Evolutionary conservation across 2,797 vertebrate genomes (phyloP).

Genomic region (Pachyuromys duprasi): DNA sequence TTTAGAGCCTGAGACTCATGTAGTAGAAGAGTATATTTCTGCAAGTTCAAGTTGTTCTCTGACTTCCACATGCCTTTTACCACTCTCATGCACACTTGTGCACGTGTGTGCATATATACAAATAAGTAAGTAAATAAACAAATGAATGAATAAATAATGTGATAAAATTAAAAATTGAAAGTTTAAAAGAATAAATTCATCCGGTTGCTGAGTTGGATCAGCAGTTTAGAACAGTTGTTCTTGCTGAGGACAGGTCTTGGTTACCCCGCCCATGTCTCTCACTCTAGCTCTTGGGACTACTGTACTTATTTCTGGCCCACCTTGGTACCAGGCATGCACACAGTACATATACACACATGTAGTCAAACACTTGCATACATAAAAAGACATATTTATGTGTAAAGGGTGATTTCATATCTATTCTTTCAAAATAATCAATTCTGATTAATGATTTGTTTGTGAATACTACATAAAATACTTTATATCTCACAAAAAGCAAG

Average conservation of each 20-base stretch:
- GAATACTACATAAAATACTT: constrained; percentile 2
- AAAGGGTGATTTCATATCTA: not conserved
- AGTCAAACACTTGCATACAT: not conserved
- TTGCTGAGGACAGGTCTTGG: not conserved
- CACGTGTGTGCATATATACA: not conserved
- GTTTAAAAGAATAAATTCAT: not conserved
- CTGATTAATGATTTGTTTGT: not conserved
- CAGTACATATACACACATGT: not conserved
- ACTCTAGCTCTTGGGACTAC: not conserved
- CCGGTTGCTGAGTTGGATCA: not conserved
- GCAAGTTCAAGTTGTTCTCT: not conserved
- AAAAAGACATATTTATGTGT: not conserved
- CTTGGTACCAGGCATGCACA: not conserved
- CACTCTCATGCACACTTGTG: too few species aligned
- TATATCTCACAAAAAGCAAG: not conserved
- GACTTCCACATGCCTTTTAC: not conserved
- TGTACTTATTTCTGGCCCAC: not conserved
- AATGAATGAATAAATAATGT: not conserved
- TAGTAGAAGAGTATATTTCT: not conserved
- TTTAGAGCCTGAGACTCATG: not conserved
- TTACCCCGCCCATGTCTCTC: not conserved
- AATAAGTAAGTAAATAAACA: too few species aligned
- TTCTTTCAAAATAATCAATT: constrained; percentile 21
- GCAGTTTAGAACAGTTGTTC: not conserved
- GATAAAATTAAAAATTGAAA: not conserved